Evolutionary conservation across 1,140 invertebrate genomes (phyloP).

Genomic region (Temnothorax nylanderi): DNA sequence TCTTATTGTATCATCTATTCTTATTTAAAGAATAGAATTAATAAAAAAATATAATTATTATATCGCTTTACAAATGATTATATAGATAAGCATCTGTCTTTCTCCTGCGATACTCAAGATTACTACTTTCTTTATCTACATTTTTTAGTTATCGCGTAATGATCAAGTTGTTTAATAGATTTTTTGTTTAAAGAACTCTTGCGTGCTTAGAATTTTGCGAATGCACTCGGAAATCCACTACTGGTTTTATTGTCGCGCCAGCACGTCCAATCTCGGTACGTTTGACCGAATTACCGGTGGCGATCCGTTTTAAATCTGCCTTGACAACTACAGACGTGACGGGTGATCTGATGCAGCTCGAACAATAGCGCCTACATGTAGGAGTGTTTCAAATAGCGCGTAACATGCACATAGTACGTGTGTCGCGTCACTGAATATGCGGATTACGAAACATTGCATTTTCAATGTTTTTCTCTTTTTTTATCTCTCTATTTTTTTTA

Average conservation of each 20-base stretch:
- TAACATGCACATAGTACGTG: constrained; percentile 6
- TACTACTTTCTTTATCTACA: background rate
- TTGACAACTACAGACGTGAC: constrained; percentile 53
- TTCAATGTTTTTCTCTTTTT: constrained; percentile 15
- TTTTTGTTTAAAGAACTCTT: constrained; percentile 5
- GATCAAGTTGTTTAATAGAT: background rate
- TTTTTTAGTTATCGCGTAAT: constrained; percentile 1
- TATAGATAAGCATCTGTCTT: background rate
- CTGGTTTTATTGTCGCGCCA: constrained; percentile 60
- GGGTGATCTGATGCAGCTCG: constrained; percentile 43
- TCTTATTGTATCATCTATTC: no score
- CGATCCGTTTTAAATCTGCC: constrained; percentile 24
- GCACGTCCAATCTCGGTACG: constrained; percentile 54
- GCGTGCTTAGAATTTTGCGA: background rate
- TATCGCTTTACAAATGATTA: background rate
- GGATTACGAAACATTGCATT: constrained; percentile 31
- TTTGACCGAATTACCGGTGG: constrained; percentile 60
- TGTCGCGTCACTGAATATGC: constrained; percentile 29
- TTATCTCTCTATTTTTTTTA: background rate
- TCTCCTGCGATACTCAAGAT: background rate
- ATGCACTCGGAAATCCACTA: background rate
- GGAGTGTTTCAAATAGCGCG: constrained; percentile 2
- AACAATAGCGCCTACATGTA: constrained; percentile 15
- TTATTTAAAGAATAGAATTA: no score
- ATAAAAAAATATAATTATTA: background rate